phyloP scores from a whole-genome alignment of 2,888 invertebrate genomes.

The Scaptomyza reducta region DNA sequence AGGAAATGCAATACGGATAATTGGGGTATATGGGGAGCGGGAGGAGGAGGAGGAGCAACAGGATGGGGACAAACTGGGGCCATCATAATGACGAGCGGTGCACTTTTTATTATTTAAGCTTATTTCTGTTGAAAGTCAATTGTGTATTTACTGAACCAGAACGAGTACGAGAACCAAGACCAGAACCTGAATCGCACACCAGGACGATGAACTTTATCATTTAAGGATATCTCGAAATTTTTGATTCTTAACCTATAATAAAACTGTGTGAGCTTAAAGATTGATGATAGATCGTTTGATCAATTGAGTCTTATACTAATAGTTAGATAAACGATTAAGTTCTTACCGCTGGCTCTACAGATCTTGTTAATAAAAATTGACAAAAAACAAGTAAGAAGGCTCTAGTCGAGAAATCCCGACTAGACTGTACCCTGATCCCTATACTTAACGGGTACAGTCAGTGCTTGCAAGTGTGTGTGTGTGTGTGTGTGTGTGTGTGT shows the following conservation, averaged over 20 bases:
- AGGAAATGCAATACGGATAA: conserved; percentile 27
- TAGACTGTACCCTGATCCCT: no score
- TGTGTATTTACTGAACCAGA: conserved; percentile 36
- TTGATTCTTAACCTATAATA: background rate
- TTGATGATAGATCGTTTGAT: no score
- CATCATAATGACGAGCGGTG: background rate
- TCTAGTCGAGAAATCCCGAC: no score
- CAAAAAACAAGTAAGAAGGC: no score
- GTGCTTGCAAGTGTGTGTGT: no score
- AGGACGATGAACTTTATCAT: background rate
- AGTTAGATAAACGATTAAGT: no score
- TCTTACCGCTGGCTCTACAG: no score
- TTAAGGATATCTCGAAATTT: background rate
- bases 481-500: no score
- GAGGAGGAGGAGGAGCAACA: background rate
- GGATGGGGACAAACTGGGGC: background rate
- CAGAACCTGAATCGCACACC: background rate
- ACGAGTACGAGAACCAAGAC: background rate
- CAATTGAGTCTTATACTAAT: no score
- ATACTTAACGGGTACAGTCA: no score
- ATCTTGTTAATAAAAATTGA: no score
- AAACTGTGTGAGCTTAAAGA: no score
- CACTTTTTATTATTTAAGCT: background rate
- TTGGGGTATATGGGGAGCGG: conserved; percentile 8
- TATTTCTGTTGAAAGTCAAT: conserved; percentile 25